Percentiles rank a stretch among this genome's conserved stretches.
These are phyloP conservation scores for Muscicapa striata DNA, from an alignment of 2,797 vertebrate species.

Conservation along the genomic window DNA sequence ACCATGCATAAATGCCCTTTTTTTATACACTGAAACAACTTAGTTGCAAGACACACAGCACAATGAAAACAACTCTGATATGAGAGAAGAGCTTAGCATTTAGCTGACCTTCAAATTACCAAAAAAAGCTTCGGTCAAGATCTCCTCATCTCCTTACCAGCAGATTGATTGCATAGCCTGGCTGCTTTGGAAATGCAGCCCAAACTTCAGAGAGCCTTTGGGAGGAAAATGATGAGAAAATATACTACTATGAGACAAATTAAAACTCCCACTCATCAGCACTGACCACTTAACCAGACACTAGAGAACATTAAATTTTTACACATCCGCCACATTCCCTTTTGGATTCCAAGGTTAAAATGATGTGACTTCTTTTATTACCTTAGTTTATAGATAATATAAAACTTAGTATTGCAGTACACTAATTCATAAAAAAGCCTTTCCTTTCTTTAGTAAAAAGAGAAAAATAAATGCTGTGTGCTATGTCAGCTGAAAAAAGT, in stretches of 20 bases:
- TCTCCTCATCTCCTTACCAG: neutral
- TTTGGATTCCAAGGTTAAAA: conserved; percentile 40
- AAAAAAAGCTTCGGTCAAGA: neutral
- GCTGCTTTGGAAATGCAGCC: neutral
- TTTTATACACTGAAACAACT: neutral
- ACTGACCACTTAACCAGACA: conserved; percentile 29
- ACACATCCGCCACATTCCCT: neutral
- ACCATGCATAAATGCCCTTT: neutral
- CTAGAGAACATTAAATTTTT: conserved; percentile 57
- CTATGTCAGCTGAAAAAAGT: conserved; percentile 47
- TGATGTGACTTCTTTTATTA: conserved; percentile 33
- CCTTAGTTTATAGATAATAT: conserved; percentile 56
- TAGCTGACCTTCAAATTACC: neutral
- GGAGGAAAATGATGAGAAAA: neutral
- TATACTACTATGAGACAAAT: neutral
- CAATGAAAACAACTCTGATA: neutral
- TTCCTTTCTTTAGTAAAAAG: conserved; percentile 24
- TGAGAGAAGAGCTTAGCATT: neutral
- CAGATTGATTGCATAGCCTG: neutral
- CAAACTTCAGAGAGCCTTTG: neutral
- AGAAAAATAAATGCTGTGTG: conserved; percentile 23
- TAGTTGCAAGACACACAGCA: neutral
- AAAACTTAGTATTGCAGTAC: conserved; percentile 20
- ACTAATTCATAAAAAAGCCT: conserved; percentile 48
- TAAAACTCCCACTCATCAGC: conserved; percentile 31